Conservation (phyloP, 2,797 vertebrate species). For the Champsocephalus esox region DNA sequence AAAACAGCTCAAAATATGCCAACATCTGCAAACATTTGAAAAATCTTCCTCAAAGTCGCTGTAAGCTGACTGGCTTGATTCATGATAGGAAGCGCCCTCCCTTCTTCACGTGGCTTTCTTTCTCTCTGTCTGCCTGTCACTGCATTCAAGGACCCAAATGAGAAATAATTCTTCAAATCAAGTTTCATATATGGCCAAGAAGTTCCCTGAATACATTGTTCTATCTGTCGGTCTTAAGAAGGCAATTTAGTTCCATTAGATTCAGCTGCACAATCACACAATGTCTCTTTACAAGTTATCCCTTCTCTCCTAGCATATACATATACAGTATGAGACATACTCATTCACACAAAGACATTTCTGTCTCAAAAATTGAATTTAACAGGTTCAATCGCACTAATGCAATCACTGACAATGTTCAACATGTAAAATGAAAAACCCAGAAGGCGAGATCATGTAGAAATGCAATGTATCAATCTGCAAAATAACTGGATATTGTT, state of each 20-base stretch:
- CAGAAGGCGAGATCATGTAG: neutral
- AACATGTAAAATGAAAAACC: neutral
- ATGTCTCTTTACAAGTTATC: slow-evolving; percentile 16
- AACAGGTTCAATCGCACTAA: neutral
- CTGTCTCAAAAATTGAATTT: neutral
- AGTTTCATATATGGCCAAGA: slow-evolving; percentile 51
- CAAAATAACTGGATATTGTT: neutral
- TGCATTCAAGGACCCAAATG: slow-evolving; percentile 42
- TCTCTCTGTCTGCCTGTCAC: slow-evolving; percentile 47
- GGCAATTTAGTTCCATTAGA: slow-evolving; percentile 57
- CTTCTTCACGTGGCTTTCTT: slow-evolving; percentile 57
- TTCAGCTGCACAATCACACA: slow-evolving; percentile 22
- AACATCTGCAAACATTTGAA: slow-evolving; percentile 89
- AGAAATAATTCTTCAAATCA: slow-evolving; percentile 46
- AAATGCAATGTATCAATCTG: slow-evolving; percentile 1
- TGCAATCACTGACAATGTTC: neutral
- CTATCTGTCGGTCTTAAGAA: slow-evolving; percentile 51
- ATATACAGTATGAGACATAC: neutral
- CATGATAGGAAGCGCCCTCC: slow-evolving; percentile 70
- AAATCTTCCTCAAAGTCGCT: slow-evolving; percentile 82
- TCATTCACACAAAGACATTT: neutral
- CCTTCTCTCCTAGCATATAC: no score
- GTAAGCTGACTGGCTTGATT: slow-evolving; percentile 68
- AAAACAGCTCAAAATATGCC: slow-evolving; percentile 82
- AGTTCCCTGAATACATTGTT: slow-evolving; percentile 46